Base-by-base conservation (phyloP, 2,888 invertebrate genomes). In the Melikaiella ostensackeni region DNA sequence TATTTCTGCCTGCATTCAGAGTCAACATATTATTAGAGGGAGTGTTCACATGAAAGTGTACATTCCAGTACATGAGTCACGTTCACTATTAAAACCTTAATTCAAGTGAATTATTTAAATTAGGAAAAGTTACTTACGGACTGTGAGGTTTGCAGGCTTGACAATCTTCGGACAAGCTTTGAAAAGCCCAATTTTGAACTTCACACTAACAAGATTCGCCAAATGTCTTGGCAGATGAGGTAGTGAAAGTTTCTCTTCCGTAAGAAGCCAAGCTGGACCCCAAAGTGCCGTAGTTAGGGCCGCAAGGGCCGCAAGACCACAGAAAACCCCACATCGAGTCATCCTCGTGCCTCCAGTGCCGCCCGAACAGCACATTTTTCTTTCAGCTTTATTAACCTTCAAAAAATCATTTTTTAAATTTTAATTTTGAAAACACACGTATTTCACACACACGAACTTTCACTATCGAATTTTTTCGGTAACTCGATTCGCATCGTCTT, bases 201-300 rank as follows among this genome's bases (percentile, higher is more conserved):
- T 87, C 13, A 91, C 91, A 76, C 87, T 91, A 77, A 90, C 88
- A n/a, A 83, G 79, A 46, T 84, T 83, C 13, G 87, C 84, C 24
- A 86, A 80, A 74, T 86, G 89, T 30, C 86, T 86, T 4, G 89
- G 85, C 57, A 89, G 76, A 87, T 79, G 83, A n/a, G 89, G 88
- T 75, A 87, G 79, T 42, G 83, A 83, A 55, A 90, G 82, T 79
- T 87, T 88, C 79, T 91, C 91, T 78, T 91, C 91, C 61, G 91
- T 91, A 80, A 90, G 90, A 59, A 91, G 88, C 91, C 91, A 91
- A 27, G 90, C 90, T 16, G 91, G 91, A n/a, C 91, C 91, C 61
- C 91, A 81, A 55, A 91, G 86, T 1, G 91, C 91, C 16, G 90
- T 89, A 76, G 89, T 86, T 24, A 91, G 87, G 24, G 91, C 91